Evolutionary conservation across 2,888 invertebrate genomes (phyloP), one percentile per base, ranked within the genome.

Genomic region (Seira sanloemensis): DNA sequence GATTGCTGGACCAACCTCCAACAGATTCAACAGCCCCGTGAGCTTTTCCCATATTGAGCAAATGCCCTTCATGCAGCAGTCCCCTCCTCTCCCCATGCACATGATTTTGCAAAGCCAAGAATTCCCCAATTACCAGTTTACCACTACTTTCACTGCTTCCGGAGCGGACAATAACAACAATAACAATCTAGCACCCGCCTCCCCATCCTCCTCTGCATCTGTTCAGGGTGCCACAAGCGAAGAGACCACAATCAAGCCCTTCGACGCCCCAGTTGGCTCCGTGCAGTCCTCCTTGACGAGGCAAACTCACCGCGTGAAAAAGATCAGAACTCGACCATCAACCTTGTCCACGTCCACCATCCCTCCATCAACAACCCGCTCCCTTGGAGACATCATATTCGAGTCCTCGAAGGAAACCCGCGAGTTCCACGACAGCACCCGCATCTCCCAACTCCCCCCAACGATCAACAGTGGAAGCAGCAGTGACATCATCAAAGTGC

Each of bases 91-190:
- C 4, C 85, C 80, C 1, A 62, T 85, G 73, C 67, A 46, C 12
- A 72, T 85, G 77, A 46, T 85, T 24, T 79, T 85, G 7, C 85
- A 85, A 74, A 85, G 80, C 27, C 85, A 85, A 24, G 85, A 85
- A 25, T 85, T 85, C 27, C 85, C 85, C 1, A 65, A 85, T 24
- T 85, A 85, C 46, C 85, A 85, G 18, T 85, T 85, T 23, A 80
- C 67, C 19, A 85, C 85, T 0, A 50, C 65, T 0, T 85, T 85
- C 21, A 76, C 80, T 21, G 76, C 79, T 18, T 19, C 62, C 23
- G 46, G 2, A 50, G 26, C 19, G 16, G 24, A 37, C 58, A 46
- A 21, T 18, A 37, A 21, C 21, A 37, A 37, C 37, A 37, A 66
- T 21, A 23, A 66, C 66, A 12, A 58, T 18, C n/a, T n/a, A n/a